phyloP scores from a whole-genome alignment of 1,140 invertebrate species.

The Cydia pomonella region DNA sequence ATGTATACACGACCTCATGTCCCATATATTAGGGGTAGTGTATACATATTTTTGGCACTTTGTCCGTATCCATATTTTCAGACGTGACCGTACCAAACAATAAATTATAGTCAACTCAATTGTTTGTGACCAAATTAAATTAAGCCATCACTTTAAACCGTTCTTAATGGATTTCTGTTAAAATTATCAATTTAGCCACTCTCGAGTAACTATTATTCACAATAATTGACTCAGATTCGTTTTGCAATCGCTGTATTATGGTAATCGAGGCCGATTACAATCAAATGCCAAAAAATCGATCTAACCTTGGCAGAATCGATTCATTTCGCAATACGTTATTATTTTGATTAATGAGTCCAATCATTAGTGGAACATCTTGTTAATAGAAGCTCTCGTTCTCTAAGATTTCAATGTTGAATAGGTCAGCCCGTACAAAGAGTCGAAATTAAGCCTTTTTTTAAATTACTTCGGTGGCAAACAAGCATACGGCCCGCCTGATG shows the following conservation, averaged over 20 bases:
- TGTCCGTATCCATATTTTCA: no score
- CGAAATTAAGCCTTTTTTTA: no score
- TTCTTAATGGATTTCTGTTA: neutral
- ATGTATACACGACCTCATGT: no score
- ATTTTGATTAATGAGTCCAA: neutral
- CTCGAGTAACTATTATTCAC: constrained; percentile 14
- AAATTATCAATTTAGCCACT: constrained; percentile 11
- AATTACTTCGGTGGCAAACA: no score
- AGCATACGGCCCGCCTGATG: no score
- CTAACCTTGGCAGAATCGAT: constrained; percentile 12
- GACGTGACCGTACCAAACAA: no score
- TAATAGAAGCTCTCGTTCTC: neutral
- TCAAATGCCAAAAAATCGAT: constrained; percentile 24
- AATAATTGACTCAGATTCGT: constrained; percentile 7
- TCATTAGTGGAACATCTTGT: constrained; percentile 11
- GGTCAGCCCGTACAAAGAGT: neutral
- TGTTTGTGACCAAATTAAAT: neutral
- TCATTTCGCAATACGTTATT: constrained; percentile 20
- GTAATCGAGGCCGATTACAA: constrained; percentile 20
- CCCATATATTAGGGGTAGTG: no score
- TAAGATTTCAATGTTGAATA: neutral
- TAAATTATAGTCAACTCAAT: neutral
- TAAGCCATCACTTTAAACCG: neutral
- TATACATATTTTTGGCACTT: no score
- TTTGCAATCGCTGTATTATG: constrained; percentile 9